These are phyloP conservation scores for Sebastes taczanowskii DNA, from an alignment of 2,797 vertebrate species.

Conservation along the genomic window DNA sequence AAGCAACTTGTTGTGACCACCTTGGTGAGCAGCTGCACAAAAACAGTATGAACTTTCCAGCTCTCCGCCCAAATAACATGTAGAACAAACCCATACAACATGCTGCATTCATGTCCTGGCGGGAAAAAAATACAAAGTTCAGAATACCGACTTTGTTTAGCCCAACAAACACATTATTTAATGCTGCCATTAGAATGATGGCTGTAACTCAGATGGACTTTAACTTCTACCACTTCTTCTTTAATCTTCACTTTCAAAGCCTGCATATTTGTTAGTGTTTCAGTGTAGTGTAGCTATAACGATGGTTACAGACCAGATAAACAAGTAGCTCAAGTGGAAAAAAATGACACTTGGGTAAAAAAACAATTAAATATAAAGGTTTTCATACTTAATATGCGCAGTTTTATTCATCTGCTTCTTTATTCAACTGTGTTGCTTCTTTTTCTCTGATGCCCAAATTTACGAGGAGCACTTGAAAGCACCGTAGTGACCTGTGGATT, in stretches of 20 bases:
- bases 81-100: not conserved
- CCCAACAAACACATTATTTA: accelerated
- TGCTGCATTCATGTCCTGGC: not conserved
- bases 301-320: not conserved
- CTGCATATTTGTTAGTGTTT: not conserved
- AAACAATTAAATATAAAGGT: not conserved
- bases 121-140: not conserved
- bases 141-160: not conserved
- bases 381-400: accelerated
- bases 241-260: not conserved
- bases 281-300: not conserved
- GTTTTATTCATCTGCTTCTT: not conserved
- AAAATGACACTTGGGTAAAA: not conserved
- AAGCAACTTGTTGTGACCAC: not conserved
- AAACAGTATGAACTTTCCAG: slow-evolving; percentile 16
- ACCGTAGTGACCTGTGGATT: not conserved
- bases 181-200: accelerated
- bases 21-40: not conserved
- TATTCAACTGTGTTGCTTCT: not conserved
- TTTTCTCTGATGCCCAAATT: accelerated
- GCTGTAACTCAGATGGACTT: not conserved
- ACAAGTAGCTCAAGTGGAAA: not conserved
- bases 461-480: not conserved
- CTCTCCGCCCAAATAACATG: not conserved
- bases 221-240: not conserved